Base-by-base conservation (phyloP, 2,113 vertebrate species). In the Dolichallabes microphthalmus region DNA sequence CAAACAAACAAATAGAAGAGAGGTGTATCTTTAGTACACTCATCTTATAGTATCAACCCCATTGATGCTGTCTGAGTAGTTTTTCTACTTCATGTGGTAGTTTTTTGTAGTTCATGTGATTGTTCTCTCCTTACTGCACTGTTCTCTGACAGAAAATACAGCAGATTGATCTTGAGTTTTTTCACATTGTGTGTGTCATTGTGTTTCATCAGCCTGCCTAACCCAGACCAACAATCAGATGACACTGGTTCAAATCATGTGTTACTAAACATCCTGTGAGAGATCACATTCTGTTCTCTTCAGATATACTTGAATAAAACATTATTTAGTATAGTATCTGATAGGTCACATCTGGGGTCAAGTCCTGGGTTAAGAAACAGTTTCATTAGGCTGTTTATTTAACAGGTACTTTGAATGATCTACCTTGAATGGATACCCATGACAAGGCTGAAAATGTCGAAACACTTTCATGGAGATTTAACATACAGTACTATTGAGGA, bases 161-260 rank as follows among this genome's bases (percentile, higher is more conserved):
- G 35, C 39, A 74, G 6, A 71, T 71, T 71, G 68, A 19, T 39
- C 9, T n/a, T 74, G 5, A 74, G 22, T 1, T 2, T 45, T 71
- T 71, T 73, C 20, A 12, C 19, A 9, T 73, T 71, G 35, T 20
- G 1, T 39, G 22, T 52, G 93, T 94, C 93, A 87, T 88, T 68
- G 90, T 82, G 86, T 95, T 94, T 94, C 91, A 90, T 94, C 93
- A 94, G 92, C n/a, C 66, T n/a, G 61, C 50, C 64, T 92, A 90
- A 90, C 92, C 91, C 89, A 90, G 92, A 92, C 91, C 90, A 92
- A 89, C 91, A 88, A 89, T 92, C 89, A 90, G 89, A 90, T 89
- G 91, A 91, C 90, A 90, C 74, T 88, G 84, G 88, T 92, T 93
- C 90, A 93, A 91, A 93, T 90, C 91, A 86, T 92, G 91, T 86